Evolutionary conservation across 2,113 vertebrate genomes (phyloP).

Genomic region (Hymenochirus boettgeri): DNA sequence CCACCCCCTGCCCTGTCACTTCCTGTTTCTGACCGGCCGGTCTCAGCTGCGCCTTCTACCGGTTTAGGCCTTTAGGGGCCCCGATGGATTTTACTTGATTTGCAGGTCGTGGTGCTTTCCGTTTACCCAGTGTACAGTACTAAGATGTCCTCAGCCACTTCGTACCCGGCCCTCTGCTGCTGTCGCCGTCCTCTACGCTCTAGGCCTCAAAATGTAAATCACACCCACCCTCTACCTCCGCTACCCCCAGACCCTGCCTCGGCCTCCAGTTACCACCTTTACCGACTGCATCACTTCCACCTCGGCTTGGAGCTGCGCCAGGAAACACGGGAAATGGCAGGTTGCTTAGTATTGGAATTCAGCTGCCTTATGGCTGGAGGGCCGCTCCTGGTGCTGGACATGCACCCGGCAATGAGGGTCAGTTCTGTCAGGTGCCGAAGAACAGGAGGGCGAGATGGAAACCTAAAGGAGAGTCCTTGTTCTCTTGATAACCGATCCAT

Average conservation of each 20-base stretch:
- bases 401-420: constrained; percentile 75
- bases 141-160: constrained; percentile 51
- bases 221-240: constrained; percentile 5
- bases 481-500: neutral
- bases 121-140: neutral
- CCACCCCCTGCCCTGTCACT: constrained; percentile 44
- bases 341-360: constrained; percentile 82
- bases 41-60: constrained; percentile 39
- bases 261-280: constrained; percentile 78
- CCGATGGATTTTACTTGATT: constrained; percentile 75
- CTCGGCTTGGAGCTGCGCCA: constrained; percentile 82
- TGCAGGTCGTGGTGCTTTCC: constrained; percentile 39
- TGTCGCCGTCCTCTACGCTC: constrained; percentile 63
- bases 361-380: constrained; percentile 58
- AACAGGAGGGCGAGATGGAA: constrained; percentile 24
- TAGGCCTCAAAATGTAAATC: constrained; percentile 8
- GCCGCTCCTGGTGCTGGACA: constrained; percentile 75
- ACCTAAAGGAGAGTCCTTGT: constrained; percentile 16
- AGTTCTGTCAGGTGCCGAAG: constrained; percentile 70
- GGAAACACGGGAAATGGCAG: constrained; percentile 76
- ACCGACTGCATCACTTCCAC: constrained; percentile 79
- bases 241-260: constrained; percentile 75
- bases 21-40: constrained; percentile 38
- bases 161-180: constrained; percentile 72
- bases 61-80: constrained; percentile 48